Evolutionary conservation across 2,888 invertebrate genomes (phyloP).

Genomic region (Coleophora deauratella): DNA sequence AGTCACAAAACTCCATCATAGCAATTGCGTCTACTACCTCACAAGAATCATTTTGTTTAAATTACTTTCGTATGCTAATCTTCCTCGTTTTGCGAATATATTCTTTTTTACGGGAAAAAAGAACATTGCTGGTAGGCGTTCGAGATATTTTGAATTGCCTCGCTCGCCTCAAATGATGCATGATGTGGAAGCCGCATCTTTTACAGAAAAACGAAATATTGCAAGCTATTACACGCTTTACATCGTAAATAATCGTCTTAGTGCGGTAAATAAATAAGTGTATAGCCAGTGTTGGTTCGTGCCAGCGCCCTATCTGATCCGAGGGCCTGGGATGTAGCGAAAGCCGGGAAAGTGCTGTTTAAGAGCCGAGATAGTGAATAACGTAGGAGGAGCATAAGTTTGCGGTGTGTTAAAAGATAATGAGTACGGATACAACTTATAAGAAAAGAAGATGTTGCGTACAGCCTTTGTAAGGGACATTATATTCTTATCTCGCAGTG

Average conservation of each 20-base stretch:
- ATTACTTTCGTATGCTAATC: slow-evolving; percentile 68
- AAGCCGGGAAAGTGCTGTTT: slow-evolving; percentile 60
- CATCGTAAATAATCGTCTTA: slow-evolving; percentile 69
- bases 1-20: slow-evolving; percentile 39
- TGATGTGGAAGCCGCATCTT: slow-evolving; percentile 44
- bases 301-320: slow-evolving; percentile 54
- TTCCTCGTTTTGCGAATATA: slow-evolving; percentile 54
- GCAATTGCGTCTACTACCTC: slow-evolving; percentile 46
- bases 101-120: slow-evolving; percentile 36
- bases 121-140: slow-evolving; percentile 33
- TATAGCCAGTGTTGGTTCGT: slow-evolving; percentile 42
- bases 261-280: slow-evolving; percentile 67
- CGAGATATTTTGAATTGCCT: slow-evolving; percentile 37
- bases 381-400: slow-evolving; percentile 57
- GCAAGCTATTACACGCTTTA: slow-evolving; percentile 57
- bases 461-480: slow-evolving; percentile 48
- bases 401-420: slow-evolving; percentile 65
- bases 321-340: slow-evolving; percentile 45
- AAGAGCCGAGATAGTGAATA: slow-evolving; percentile 57
- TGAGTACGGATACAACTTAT: slow-evolving; percentile 54
- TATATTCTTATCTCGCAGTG: slow-evolving; percentile 51
- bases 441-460: slow-evolving; percentile 55
- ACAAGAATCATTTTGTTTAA: slow-evolving; percentile 64
- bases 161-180: slow-evolving; percentile 51
- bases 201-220: slow-evolving; percentile 55